Conservation (phyloP, 92 coral and sea anemone species). For the Zoanthus gigantus region DNA sequence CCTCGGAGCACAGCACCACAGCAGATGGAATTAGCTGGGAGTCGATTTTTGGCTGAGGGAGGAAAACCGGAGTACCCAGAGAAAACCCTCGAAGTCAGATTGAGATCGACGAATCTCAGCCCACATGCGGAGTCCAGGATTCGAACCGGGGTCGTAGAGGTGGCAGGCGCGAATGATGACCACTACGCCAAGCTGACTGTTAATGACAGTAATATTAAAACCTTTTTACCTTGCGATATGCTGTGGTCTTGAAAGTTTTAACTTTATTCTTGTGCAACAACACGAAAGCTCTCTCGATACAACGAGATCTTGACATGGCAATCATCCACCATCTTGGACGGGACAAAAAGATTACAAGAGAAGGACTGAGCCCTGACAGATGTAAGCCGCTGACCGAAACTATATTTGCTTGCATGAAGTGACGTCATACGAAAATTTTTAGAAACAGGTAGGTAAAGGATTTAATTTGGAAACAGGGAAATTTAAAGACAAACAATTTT, state of each 20-base stretch:
- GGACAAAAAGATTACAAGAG: background rate
- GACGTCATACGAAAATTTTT: constrained; percentile 4
- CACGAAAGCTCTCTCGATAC: background rate
- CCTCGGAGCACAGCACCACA: too few relatives aligned
- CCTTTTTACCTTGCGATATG: background rate
- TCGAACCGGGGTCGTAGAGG: too few relatives aligned
- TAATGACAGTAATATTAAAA: background rate
- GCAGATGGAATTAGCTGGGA: too few relatives aligned
- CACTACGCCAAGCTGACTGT: too few relatives aligned
- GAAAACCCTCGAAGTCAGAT: too few relatives aligned
- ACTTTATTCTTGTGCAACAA: background rate
- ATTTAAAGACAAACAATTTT: background rate
- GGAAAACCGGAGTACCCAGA: too few relatives aligned
- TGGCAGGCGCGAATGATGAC: too few relatives aligned
- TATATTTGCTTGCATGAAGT: background rate
- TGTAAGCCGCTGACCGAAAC: background rate
- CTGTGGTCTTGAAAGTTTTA: background rate
- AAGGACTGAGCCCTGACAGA: background rate
- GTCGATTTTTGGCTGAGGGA: too few relatives aligned
- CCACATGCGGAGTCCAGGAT: too few relatives aligned
- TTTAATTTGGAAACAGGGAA: background rate
- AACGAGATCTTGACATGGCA: background rate
- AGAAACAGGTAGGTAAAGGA: background rate
- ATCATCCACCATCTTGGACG: background rate
- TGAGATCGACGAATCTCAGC: too few relatives aligned